Conservation (phyloP, 2,797 vertebrate genomes). For the Hyperoplus immaculatus region DNA sequence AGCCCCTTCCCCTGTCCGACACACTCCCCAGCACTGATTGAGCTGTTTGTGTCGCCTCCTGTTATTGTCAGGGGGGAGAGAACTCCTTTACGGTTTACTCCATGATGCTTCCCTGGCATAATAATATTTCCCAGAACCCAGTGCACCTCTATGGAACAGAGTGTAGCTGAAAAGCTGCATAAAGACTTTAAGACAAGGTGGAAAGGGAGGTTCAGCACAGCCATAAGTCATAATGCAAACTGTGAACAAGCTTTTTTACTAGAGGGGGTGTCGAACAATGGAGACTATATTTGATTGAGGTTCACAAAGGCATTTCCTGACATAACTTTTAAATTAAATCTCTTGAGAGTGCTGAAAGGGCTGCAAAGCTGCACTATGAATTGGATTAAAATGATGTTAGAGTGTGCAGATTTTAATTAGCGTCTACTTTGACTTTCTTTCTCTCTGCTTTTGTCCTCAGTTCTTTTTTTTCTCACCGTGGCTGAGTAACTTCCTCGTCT, state of each 20-base stretch:
- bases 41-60: conserved; percentile 80
- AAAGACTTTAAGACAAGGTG: conserved; percentile 34
- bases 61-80: conserved; percentile 73
- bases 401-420: conserved; percentile 15
- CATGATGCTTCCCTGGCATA: conserved; percentile 22
- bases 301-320: conserved; percentile 76
- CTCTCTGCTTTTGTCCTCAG: not conserved
- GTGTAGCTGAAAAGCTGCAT: conserved; percentile 21
- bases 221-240: conserved; percentile 23
- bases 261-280: conserved; percentile 60
- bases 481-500: conserved; percentile 30
- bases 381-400: not conserved
- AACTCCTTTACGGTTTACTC: conserved; percentile 41
- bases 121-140: conserved; percentile 17
- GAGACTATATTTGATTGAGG: conserved; percentile 72
- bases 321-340: conserved; percentile 61
- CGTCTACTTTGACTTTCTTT: conserved; percentile 3
- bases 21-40: conserved; percentile 74
- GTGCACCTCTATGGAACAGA: not conserved
- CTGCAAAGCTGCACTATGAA: conserved; percentile 32
- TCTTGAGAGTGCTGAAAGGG: conserved; percentile 45
- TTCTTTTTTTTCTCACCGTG: conserved; percentile 12
- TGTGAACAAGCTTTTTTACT: conserved; percentile 39
- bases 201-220: conserved; percentile 32
- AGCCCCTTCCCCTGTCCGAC: conserved; percentile 67